phyloP scores from a whole-genome alignment of 1,140 invertebrate genomes.

The Littorina saxatilis region DNA sequence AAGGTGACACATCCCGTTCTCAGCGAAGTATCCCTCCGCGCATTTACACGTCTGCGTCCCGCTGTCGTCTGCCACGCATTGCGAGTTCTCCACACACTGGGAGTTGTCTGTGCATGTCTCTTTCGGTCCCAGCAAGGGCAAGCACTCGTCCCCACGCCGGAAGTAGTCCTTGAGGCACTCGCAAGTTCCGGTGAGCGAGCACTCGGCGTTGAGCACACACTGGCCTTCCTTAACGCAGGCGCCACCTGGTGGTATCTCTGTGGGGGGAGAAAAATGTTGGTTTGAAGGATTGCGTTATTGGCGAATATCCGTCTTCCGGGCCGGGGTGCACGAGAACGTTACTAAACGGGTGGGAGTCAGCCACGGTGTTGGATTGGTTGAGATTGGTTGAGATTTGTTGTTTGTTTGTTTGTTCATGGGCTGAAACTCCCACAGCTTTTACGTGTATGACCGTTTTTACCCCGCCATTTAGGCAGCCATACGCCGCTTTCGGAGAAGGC shows the following conservation, averaged over 20 bases:
- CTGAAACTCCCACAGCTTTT: no score
- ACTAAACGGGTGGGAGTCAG: no score
- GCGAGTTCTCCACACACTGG: conserved; percentile 35
- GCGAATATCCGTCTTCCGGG: not conserved
- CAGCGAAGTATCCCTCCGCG: conserved; percentile 18
- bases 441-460: no score
- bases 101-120: conserved; percentile 23
- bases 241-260: conserved; percentile 7
- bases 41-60: not conserved
- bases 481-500: no score
- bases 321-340: no score
- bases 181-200: conserved; percentile 26
- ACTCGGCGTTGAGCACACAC: conserved; percentile 40
- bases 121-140: not conserved
- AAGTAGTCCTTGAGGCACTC: conserved; percentile 38
- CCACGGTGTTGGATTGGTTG: no score
- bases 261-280: not conserved
- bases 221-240: conserved; percentile 34
- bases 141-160: conserved; percentile 27
- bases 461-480: no score
- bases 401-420: no score
- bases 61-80: not conserved
- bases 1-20: conserved; percentile 12
- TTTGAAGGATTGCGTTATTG: no score
- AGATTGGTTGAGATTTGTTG: no score